Percentiles rank a stretch among this genome's conserved stretches.
phyloP scores from a whole-genome alignment of 2,888 invertebrate genomes.

The Dyspetes luteomarginatus region DNA sequence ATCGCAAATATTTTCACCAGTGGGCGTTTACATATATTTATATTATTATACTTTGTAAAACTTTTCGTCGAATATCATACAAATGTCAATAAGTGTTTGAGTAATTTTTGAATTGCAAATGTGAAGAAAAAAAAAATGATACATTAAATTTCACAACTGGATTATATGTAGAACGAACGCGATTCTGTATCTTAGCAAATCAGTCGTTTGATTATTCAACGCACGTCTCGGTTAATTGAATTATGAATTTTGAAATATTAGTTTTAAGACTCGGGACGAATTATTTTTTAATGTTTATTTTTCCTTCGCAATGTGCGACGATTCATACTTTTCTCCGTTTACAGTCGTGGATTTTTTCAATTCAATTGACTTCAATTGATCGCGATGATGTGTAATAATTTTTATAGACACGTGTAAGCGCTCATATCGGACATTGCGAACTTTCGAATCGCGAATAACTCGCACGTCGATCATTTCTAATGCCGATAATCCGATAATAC shows the following conservation, averaged over 20 bases:
- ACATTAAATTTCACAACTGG: too few relatives aligned
- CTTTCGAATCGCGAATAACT: constrained; percentile 9
- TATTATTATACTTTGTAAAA: background rate
- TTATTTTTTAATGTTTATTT: background rate
- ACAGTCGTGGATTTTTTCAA: constrained; percentile 22
- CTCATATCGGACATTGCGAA: background rate
- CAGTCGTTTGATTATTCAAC: background rate
- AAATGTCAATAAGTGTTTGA: background rate
- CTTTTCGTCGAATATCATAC: background rate
- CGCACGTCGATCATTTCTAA: constrained; percentile 13
- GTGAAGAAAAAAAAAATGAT: too few relatives aligned
- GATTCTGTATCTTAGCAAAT: background rate
- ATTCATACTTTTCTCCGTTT: background rate
- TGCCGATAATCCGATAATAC: constrained; percentile 12
- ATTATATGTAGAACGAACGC: too few relatives aligned
- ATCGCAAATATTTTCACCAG: constrained; percentile 67
- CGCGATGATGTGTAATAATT: constrained; percentile 28
- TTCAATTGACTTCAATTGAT: constrained; percentile 43
- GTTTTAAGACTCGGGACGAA: background rate
- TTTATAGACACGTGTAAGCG: constrained; percentile 12
- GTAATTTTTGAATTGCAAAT: background rate
- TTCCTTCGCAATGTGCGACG: background rate
- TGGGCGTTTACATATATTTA: constrained; percentile 21
- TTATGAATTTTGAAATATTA: too few relatives aligned
- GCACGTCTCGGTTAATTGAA: background rate